These are phyloP conservation scores for Xiphorhynchus elegans DNA, from an alignment of 2,113 vertebrate genomes.

Conservation along the genomic window DNA sequence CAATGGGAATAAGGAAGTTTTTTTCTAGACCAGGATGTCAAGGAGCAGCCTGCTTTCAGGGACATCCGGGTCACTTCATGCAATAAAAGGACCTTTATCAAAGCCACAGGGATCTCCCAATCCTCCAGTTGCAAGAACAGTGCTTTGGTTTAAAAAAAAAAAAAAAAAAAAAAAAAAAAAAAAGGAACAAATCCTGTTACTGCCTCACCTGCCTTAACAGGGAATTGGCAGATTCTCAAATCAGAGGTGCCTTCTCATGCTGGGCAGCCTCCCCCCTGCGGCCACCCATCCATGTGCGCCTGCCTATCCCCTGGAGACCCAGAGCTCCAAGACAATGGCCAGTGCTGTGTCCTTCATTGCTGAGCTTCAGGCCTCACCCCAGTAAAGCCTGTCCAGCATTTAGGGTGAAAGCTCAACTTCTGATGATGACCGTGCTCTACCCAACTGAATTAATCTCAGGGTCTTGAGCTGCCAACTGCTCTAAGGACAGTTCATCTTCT, in stretches of 20 bases:
- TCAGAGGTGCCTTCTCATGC: background rate
- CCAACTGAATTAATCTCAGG: background rate
- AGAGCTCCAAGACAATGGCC: rapidly evolving
- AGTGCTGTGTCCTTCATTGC: background rate
- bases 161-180: no score
- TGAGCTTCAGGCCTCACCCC: background rate
- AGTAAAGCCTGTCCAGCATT: rapidly evolving
- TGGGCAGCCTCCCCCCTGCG: background rate
- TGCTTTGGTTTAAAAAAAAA: background rate
- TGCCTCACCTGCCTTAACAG: background rate
- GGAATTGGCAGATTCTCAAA: background rate
- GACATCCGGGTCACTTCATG: background rate
- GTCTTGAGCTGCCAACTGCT: background rate
- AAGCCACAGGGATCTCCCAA: background rate
- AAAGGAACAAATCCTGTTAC: background rate
- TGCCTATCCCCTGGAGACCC: background rate
- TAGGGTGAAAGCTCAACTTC: background rate
- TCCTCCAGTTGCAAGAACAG: background rate
- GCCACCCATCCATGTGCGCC: background rate
- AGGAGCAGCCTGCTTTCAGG: background rate
- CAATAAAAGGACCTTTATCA: background rate
- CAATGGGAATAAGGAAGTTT: background rate
- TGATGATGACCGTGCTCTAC: background rate
- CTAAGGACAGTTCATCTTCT: background rate
- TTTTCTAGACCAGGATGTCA: background rate